A percentile compares a stretch with the other conserved stretches of the same genome.
phyloP scores from a whole-genome alignment of 2,888 invertebrate species.

The Calephelis perditalis region DNA sequence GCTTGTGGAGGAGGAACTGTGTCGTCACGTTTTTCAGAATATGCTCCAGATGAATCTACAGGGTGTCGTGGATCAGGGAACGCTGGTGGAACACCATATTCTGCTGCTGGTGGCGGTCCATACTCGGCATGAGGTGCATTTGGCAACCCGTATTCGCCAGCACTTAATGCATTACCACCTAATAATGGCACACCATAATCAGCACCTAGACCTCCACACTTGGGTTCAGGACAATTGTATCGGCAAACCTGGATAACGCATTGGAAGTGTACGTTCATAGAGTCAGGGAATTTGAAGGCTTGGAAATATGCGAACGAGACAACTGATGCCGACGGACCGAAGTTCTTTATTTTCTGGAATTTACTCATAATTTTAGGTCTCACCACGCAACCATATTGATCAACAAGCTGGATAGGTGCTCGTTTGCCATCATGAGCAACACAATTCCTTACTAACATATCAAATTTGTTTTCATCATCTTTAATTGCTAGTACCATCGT shows the following conservation, averaged over 20 bases:
- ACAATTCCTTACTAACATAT: constrained; percentile 95
- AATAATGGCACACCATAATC: constrained; percentile 83
- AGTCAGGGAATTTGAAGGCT: constrained; percentile 97
- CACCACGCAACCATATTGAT: constrained; percentile 95
- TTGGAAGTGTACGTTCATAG: constrained; percentile 98
- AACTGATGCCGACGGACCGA: constrained; percentile 95
- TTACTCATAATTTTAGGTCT: constrained; percentile 96
- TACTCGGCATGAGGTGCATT: constrained; percentile 81
- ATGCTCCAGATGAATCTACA: constrained; percentile 88
- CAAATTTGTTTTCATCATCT: constrained; percentile 97
- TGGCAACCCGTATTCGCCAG: constrained; percentile 81
- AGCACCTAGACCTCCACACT: constrained; percentile 85
- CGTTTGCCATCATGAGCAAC: constrained; percentile 96
- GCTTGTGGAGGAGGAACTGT: constrained; percentile 90
- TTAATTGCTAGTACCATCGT: constrained; percentile 97
- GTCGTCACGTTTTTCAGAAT: constrained; percentile 89
- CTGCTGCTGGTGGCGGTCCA: constrained; percentile 82
- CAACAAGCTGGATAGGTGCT: constrained; percentile 94
- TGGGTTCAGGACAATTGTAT: constrained; percentile 95
- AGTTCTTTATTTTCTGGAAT: constrained; percentile 97
- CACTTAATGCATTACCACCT: constrained; percentile 79
- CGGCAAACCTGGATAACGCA: constrained; percentile 97
- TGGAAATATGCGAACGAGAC: constrained; percentile 97
- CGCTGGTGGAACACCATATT: constrained; percentile 87
- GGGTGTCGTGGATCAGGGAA: constrained; percentile 94